Evolutionary conservation across 2,797 vertebrate species (phyloP), one percentile per base, ranked within the genome.

Genomic region (Xenentodon cancila): DNA sequence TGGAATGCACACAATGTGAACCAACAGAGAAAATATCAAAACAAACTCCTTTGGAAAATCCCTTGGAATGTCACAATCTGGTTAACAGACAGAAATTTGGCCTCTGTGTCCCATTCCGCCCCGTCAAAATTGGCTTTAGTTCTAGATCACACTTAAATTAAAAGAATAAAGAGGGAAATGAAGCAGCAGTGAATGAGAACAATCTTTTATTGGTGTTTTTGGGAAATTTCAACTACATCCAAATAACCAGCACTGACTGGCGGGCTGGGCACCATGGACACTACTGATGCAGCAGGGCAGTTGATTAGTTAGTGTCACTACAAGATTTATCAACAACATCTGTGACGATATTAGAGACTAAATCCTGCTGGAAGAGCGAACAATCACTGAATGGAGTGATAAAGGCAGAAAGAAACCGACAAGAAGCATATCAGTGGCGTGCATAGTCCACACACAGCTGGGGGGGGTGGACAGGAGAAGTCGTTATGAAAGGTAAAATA

Each of bases 141-240:
- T 64, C 17, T 71, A 73, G 44, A 49, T 22, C 47, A 48, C 44
- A 44, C 6, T 59, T 50, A 59, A 21, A 19, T 44, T 5, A 22
- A 44, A 30, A 16, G 45, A 58, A 18, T 25, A 71, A 76, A 64
- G 21, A 71, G 22, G 9, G 64, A 76, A 73, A 37, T 60, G 75
- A 30, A 65, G 21, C 67, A 71, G 44, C 43, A 53, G 64, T 85
- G 79, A 81, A 88, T 87, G 82, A 89, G 83, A 89, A 88, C 83
- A 86, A 87, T 88, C 83, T 88, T 91, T 92, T 88, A 91, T 92
- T 92, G 80, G 83, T 90, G 83, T 80, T 84, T 84, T 81, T 77
- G 79, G 82, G 79, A 86, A 87, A 87, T 86, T 80, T 88, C 37
- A 52, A 90, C 86, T 89, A 91, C 88, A 92, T 89, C 89, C 86